phyloP scores from a whole-genome alignment of 2,888 invertebrate genomes.

The Conomelus anceps region DNA sequence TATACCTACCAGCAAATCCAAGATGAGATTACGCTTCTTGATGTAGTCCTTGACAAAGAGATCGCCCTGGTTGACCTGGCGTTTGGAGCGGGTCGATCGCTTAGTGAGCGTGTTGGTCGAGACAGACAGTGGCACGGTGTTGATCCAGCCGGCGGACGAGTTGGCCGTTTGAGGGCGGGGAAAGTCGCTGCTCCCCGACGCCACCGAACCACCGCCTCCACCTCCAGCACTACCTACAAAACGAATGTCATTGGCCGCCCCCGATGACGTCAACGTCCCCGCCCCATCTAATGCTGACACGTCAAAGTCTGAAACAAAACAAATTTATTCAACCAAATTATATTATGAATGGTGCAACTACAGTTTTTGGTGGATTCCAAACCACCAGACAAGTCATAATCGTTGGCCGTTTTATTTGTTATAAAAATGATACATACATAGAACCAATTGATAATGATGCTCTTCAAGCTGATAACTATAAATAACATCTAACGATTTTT shows the following conservation, averaged over 20 bases:
- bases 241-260: slow-evolving; percentile 27
- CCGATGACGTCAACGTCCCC: slow-evolving; percentile 33
- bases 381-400: too few species aligned
- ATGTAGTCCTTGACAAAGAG: slow-evolving; percentile 91
- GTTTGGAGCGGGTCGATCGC: slow-evolving; percentile 54
- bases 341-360: too few species aligned
- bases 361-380: too few species aligned
- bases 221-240: slow-evolving; percentile 9
- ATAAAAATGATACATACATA: too few species aligned
- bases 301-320: slow-evolving; percentile 40
- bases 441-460: too few species aligned
- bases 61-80: slow-evolving; percentile 50
- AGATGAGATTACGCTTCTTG: slow-evolving; percentile 85
- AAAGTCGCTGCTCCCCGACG: slow-evolving; percentile 30
- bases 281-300: slow-evolving; percentile 23
- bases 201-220: slow-evolving; percentile 31
- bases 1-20: slow-evolving; percentile 69
- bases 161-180: slow-evolving; percentile 40
- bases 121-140: slow-evolving; percentile 75
- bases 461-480: too few species aligned
- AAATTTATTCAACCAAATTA: too few species aligned
- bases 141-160: slow-evolving; percentile 65
- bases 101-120: slow-evolving; percentile 72
- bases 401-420: too few species aligned
- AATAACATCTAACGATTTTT: too few species aligned